Evolutionary conservation across 92 coral and sea anemone genomes (phyloP).

Genomic region (Metridium senile): DNA sequence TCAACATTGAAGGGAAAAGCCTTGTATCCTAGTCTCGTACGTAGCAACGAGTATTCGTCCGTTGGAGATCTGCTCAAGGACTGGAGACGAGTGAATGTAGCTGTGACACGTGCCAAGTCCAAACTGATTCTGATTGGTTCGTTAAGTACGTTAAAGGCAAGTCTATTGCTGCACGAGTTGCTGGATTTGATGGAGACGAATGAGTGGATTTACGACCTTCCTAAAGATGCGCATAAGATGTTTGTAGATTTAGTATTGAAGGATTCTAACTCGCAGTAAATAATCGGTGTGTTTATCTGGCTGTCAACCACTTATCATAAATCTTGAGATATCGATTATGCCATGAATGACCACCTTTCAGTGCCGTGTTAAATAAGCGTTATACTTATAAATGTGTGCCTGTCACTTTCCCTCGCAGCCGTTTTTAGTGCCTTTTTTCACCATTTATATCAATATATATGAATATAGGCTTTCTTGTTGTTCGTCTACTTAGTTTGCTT

Average conservation of each 20-base stretch:
- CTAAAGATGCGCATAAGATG: constrained; percentile 66
- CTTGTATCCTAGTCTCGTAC: constrained; percentile 88
- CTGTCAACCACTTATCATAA: no score
- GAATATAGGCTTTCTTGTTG: no score
- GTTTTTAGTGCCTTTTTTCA: no score
- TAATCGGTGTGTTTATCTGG: background rate
- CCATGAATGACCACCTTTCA: no score
- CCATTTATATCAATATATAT: no score
- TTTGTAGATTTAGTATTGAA: constrained; percentile 5
- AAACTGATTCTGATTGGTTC: constrained; percentile 94
- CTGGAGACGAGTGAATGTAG: constrained; percentile 99
- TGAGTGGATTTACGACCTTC: constrained; percentile 74
- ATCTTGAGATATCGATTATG: no score
- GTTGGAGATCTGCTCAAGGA: constrained; percentile 96
- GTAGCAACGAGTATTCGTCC: constrained; percentile 82
- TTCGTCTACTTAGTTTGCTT: no score
- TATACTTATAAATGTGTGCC: no score
- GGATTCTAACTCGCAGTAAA: background rate
- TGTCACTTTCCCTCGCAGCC: no score
- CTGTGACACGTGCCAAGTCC: constrained; percentile 92
- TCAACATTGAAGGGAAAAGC: constrained; percentile 95
- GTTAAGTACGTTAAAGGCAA: constrained; percentile 70
- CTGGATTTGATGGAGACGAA: constrained; percentile 65
- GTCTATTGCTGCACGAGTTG: constrained; percentile 82
- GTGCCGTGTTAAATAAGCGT: no score